Percentiles rank a stretch among this genome's conserved stretches.
Conservation (phyloP, 2,888 invertebrate species). For the Trachelus stipa region DNA sequence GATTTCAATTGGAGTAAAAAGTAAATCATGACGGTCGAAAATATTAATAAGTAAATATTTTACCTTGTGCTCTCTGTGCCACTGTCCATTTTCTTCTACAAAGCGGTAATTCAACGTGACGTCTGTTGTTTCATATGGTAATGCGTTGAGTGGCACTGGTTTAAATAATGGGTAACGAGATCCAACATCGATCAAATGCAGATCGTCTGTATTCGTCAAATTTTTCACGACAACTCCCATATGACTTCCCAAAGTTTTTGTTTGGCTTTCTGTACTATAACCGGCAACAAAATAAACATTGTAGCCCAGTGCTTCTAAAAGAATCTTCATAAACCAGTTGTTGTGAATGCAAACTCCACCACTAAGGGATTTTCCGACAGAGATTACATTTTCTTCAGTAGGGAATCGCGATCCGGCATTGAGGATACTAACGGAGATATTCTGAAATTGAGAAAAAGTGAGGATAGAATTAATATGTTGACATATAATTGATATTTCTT, state of each 20-base stretch:
- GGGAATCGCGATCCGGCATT: constrained; percentile 15
- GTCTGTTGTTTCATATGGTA: constrained; percentile 15
- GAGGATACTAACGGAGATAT: constrained; percentile 16
- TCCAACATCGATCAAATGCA: constrained; percentile 18
- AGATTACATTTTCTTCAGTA: constrained; percentile 8
- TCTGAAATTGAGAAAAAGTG: neutral
- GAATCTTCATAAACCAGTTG: constrained; percentile 21
- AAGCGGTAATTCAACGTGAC: constrained; percentile 20
- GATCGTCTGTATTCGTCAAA: constrained; percentile 9
- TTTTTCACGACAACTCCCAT: constrained; percentile 16
- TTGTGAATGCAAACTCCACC: constrained; percentile 19
- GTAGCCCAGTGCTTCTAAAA: constrained; percentile 19
- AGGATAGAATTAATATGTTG: too few relatives aligned
- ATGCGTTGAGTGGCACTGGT: constrained; percentile 13
- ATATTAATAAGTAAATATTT: neutral
- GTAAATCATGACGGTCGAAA: neutral
- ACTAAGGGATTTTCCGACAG: constrained; percentile 6
- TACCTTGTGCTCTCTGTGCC: constrained; percentile 22
- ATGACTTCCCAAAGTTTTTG: constrained; percentile 11
- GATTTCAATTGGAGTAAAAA: neutral
- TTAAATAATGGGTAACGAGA: constrained; percentile 17
- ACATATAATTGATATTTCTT: too few relatives aligned
- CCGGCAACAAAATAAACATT: constrained; percentile 9
- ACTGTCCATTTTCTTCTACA: constrained; percentile 17
- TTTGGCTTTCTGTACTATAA: neutral